Evolutionary conservation across 53 echinoderm and acorn worm species (phyloP).

Genomic region (Crossaster papposus): DNA sequence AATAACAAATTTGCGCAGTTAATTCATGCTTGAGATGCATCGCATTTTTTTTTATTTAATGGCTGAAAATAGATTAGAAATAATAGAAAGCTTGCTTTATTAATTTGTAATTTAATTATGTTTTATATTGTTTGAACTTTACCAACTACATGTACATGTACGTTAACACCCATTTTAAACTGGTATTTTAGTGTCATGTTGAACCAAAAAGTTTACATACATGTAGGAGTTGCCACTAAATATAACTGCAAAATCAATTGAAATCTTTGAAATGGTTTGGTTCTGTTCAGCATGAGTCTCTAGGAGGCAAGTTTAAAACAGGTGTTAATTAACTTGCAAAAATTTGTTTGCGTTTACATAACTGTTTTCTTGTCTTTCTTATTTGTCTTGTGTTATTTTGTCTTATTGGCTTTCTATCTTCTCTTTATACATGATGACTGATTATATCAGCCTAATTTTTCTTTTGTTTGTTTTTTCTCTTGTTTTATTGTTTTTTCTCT

Average conservation of each 20-base stretch:
- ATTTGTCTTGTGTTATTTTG: not conserved
- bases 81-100: too few relatives aligned
- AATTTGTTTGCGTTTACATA: not conserved
- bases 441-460: constrained; percentile 10
- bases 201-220: too few relatives aligned
- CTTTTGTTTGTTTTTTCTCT: constrained; percentile 25
- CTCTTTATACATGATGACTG: not conserved
- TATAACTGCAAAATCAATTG: too few relatives aligned
- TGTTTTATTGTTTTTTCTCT: constrained; percentile 38
- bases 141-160: too few relatives aligned
- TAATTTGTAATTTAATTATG: too few relatives aligned
- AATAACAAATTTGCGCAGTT: not conserved
- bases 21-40: not conserved
- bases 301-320: not conserved
- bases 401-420: not conserved
- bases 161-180: too few relatives aligned
- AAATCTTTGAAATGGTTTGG: too few relatives aligned
- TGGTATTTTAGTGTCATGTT: too few relatives aligned
- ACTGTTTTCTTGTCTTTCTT: not conserved
- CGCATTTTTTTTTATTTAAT: not conserved
- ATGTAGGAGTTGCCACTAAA: too few relatives aligned
- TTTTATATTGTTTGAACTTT: too few relatives aligned
- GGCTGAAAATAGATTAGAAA: not conserved
- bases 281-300: too few relatives aligned
- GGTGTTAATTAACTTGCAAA: not conserved